phyloP scores from a whole-genome alignment of 2,797 vertebrate genomes.

The Avahi laniger region DNA sequence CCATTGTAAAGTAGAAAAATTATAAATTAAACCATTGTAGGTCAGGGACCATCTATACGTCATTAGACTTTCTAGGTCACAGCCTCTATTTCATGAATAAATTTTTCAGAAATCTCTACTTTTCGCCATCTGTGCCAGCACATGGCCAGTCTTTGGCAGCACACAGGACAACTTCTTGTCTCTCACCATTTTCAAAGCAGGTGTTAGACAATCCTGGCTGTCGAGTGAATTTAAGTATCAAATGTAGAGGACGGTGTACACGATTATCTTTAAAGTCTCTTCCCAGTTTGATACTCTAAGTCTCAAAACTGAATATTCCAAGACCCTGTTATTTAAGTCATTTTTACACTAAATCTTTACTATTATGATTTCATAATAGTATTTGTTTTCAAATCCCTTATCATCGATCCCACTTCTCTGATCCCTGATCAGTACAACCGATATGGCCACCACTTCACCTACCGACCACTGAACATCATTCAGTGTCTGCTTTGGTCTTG shows the following conservation, averaged over 20 bases:
- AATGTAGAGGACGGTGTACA: accelerated
- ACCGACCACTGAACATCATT: not conserved
- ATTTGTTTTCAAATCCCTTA: not conserved
- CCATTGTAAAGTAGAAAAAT: not conserved
- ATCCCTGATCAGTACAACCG: not conserved
- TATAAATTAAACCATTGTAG: not conserved
- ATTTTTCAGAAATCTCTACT: not conserved
- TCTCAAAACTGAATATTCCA: not conserved
- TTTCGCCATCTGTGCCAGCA: not conserved
- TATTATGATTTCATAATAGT: not conserved
- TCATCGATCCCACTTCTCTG: not conserved
- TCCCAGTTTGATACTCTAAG: not conserved
- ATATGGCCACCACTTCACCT: not conserved
- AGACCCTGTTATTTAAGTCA: not conserved
- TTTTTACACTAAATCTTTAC: not conserved
- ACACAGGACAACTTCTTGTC: not conserved
- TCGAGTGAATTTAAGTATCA: not conserved
- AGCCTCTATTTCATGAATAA: not conserved
- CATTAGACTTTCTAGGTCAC: not conserved
- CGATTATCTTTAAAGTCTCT: not conserved
- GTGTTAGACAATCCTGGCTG: not conserved
- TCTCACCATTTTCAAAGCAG: not conserved
- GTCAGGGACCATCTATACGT: not conserved
- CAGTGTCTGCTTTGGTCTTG: not conserved
- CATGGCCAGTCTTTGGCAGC: too few species aligned